Conservation (phyloP, 1,140 invertebrate genomes). For the Lucilia cuprina region DNA sequence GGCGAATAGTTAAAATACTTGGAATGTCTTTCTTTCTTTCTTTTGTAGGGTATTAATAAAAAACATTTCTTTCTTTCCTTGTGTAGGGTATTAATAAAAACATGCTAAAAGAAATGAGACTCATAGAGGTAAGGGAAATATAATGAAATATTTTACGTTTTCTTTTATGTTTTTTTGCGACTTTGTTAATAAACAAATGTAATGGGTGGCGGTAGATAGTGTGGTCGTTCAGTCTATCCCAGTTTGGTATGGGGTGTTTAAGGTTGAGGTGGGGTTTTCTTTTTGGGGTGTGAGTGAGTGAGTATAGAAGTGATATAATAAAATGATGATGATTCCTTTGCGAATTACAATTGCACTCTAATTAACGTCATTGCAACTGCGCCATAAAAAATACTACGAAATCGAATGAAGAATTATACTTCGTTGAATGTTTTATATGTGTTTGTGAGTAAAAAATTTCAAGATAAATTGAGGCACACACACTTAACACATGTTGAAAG, state of each 20-base stretch:
- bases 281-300: neutral
- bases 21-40: too few species aligned
- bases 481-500: neutral
- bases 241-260: neutral
- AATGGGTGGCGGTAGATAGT: neutral
- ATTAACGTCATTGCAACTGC: conserved; percentile 1
- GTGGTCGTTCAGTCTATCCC: neutral
- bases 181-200: conserved; percentile 1
- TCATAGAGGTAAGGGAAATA: neutral
- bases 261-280: neutral
- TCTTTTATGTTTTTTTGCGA: neutral
- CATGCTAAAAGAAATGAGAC: neutral
- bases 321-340: neutral
- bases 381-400: neutral
- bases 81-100: too few species aligned
- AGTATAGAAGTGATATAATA: neutral
- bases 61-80: too few species aligned
- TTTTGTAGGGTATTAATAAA: too few species aligned
- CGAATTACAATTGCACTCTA: neutral
- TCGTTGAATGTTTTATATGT: neutral
- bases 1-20: too few species aligned
- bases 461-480: neutral
- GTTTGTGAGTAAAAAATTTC: too few species aligned
- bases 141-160: neutral
- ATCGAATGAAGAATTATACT: neutral